Percentiles rank a stretch among this genome's conserved stretches.
Evolutionary conservation across 2,888 invertebrate genomes (phyloP).

Genomic region (Netelia melanura): DNA sequence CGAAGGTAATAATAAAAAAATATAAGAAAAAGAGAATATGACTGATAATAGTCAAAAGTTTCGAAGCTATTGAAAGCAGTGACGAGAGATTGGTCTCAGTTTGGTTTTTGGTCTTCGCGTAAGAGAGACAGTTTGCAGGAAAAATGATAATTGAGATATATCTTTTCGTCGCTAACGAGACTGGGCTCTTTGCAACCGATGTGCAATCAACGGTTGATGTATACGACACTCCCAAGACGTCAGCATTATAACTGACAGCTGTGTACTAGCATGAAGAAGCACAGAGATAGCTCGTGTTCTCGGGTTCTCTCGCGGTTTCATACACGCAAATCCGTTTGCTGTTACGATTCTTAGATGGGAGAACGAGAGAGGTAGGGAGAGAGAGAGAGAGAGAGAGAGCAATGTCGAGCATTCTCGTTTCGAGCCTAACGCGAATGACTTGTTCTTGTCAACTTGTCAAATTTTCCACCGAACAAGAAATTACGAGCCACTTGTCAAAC

Average conservation of each 20-base stretch:
- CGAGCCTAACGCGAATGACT: conserved; percentile 29
- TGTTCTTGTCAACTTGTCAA: conserved; percentile 44
- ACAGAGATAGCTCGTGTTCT: background rate
- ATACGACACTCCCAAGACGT: conserved; percentile 13
- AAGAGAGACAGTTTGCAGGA: conserved; percentile 8
- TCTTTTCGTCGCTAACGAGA: conserved; percentile 15
- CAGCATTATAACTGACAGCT: conserved; percentile 17
- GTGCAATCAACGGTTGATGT: conserved; percentile 11
- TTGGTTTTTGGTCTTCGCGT: background rate
- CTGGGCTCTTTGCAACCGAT: conserved; percentile 8
- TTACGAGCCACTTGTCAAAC: conserved; percentile 34
- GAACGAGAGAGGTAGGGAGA: conserved; percentile 7
- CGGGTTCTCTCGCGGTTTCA: conserved; percentile 1
- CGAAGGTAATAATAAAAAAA: conserved; percentile 89
- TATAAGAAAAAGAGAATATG: conserved; percentile 4
- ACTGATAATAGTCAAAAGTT: no score
- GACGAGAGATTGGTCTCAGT: no score
- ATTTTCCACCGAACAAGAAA: conserved; percentile 24
- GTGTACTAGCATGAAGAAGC: background rate
- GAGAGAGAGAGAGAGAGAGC: background rate
- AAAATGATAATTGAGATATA: conserved; percentile 16
- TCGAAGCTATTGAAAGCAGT: no score
- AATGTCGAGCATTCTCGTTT: background rate
- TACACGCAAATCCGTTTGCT: conserved; percentile 31
- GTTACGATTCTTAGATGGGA: conserved; percentile 15